phyloP scores from a whole-genome alignment of 2,888 invertebrate species.

The Podotricha telesiphe region DNA sequence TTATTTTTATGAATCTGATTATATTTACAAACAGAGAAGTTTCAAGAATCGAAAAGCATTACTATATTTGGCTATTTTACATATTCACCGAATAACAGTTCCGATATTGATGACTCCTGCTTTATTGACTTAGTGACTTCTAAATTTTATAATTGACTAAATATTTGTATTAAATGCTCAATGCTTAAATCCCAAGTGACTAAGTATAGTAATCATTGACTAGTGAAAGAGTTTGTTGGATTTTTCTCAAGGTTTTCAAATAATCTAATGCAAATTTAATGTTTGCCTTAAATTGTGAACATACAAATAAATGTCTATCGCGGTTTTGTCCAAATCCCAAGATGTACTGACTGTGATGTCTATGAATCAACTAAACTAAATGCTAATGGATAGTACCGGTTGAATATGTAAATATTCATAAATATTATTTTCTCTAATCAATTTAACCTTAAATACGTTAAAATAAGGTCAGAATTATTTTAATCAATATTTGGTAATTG shows the following conservation, averaged over 20 bases:
- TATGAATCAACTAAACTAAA: not conserved
- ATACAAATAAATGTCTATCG: not conserved
- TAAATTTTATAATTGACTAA: not conserved
- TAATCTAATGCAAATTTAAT: slow-evolving; percentile 1
- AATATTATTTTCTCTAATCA: no score
- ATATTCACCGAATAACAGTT: not conserved
- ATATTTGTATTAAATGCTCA: not conserved
- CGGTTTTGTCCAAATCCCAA: not conserved
- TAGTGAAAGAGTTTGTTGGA: not conserved
- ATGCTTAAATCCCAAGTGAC: not conserved
- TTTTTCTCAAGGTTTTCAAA: slow-evolving; percentile 1
- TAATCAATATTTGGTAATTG: no score
- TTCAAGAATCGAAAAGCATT: not conserved
- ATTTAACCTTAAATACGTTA: no score
- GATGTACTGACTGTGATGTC: not conserved
- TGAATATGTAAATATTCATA: no score
- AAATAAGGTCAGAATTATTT: no score
- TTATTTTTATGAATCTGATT: not conserved
- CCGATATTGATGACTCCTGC: not conserved
- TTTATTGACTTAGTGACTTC: not conserved
- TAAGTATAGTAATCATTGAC: not conserved
- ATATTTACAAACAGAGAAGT: not conserved
- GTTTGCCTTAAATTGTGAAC: not conserved
- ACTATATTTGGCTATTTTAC: not conserved
- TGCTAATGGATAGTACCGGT: no score